A percentile compares a stretch with the other conserved stretches of the same genome.
Evolutionary conservation across 2,797 vertebrate genomes (phyloP).

Genomic region (Trematomus bernacchii): DNA sequence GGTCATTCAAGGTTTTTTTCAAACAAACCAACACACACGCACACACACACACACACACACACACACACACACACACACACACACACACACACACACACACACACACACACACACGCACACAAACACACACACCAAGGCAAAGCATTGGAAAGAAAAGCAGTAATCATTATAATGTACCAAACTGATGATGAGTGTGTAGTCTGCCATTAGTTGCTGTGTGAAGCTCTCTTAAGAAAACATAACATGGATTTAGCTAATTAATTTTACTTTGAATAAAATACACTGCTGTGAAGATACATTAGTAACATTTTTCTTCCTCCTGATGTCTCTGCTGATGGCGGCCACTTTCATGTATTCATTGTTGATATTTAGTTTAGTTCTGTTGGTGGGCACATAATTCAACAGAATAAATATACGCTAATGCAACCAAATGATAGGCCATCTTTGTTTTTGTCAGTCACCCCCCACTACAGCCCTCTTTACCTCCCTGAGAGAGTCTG

Average conservation of each 20-base stretch:
- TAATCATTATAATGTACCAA: constrained; percentile 21
- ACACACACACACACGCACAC: not conserved
- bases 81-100: not conserved
- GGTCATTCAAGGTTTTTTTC: not conserved
- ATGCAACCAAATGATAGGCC: constrained; percentile 47
- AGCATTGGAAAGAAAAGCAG: not conserved
- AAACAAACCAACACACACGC: not conserved
- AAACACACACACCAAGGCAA: not conserved
- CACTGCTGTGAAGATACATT: constrained; percentile 48
- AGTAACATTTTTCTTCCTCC: constrained; percentile 24
- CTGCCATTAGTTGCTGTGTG: not conserved
- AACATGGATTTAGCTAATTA: constrained; percentile 38
- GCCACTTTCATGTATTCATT: constrained; percentile 45
- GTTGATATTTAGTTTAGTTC: constrained; percentile 39
- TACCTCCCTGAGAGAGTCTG: constrained; percentile 41
- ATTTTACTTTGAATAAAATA: constrained; percentile 45
- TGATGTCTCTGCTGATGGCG: constrained; percentile 18
- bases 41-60: not conserved
- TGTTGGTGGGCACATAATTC: constrained; percentile 19
- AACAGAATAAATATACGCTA: constrained; percentile 1
- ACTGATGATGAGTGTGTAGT: not conserved
- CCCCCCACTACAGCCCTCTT: constrained; percentile 9
- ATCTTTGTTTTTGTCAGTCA: constrained; percentile 17
- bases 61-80: not conserved
- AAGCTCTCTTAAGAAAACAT: constrained; percentile 23